These are phyloP conservation scores for Paraplagusia blochii DNA, from an alignment of 2,113 vertebrate species.

Conservation along the genomic window DNA sequence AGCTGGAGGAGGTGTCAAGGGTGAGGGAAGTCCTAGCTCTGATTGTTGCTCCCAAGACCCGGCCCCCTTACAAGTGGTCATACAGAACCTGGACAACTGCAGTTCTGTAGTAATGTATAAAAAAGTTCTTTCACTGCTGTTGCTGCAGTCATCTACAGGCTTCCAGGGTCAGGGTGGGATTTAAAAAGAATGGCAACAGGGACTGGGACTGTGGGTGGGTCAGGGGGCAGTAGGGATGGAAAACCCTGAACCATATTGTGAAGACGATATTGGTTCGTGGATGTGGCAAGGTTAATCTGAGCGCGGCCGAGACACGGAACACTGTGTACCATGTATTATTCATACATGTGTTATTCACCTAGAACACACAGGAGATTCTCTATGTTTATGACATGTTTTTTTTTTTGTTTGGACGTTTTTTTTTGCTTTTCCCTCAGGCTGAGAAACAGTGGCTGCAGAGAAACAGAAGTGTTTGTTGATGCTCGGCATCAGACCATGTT, in stretches of 20 bases:
- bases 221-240: constrained; percentile 16
- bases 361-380: constrained; percentile 29
- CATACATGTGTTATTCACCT: constrained; percentile 33
- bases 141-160: too few species aligned
- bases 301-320: constrained; percentile 24
- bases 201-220: neutral
- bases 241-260: constrained; percentile 37
- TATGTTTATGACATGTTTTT: constrained; percentile 19
- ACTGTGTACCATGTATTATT: constrained; percentile 31
- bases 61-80: too few species aligned
- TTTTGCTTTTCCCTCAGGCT: constrained; percentile 5
- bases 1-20: neutral
- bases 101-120: too few species aligned
- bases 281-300: constrained; percentile 40
- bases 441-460: constrained; percentile 1
- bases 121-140: too few species aligned
- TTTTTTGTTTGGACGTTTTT: constrained; percentile 20
- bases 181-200: too few species aligned
- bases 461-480: constrained; percentile 25
- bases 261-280: constrained; percentile 24
- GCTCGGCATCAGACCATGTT: neutral
- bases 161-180: too few species aligned
- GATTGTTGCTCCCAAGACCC: too few species aligned
- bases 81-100: too few species aligned
- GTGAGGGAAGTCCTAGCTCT: too few species aligned